Percentiles rank a stretch among this genome's conserved stretches.
Conservation (phyloP, 2,888 invertebrate species). For the Thera obeliscata region DNA sequence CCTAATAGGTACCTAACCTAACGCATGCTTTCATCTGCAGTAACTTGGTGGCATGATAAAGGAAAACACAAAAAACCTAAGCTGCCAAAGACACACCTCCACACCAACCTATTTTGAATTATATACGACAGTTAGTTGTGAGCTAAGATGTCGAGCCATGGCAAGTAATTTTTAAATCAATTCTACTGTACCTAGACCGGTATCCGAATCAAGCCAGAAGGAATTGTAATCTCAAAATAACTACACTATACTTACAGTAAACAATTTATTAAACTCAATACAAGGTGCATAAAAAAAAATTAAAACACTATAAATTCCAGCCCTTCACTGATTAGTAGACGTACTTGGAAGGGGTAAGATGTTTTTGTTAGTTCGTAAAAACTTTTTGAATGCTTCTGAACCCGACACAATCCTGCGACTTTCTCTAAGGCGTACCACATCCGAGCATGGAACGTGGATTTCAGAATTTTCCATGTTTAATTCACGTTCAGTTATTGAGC, state of each 20-base stretch:
- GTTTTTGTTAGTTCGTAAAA: slow-evolving; percentile 59
- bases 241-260: not conserved
- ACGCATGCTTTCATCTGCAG: too few species aligned
- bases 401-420: slow-evolving; percentile 64
- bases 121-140: too few species aligned
- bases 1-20: too few species aligned
- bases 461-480: slow-evolving; percentile 1
- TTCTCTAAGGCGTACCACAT: slow-evolving; percentile 31
- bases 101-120: too few species aligned
- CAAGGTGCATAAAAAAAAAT: slow-evolving; percentile 1
- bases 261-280: slow-evolving; percentile 36
- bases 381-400: slow-evolving; percentile 67
- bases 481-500: slow-evolving; percentile 29
- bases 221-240: not conserved
- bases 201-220: too few species aligned
- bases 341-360: slow-evolving; percentile 39
- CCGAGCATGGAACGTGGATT: not conserved
- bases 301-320: slow-evolving; percentile 6
- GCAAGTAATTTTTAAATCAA: too few species aligned
- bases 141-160: too few species aligned
- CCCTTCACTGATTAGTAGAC: slow-evolving; percentile 7
- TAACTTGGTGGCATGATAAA: too few species aligned
- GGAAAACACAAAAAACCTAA: too few species aligned
- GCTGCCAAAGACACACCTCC: too few species aligned
- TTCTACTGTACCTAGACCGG: too few species aligned